Base-by-base conservation (phyloP, 2,888 invertebrate genomes). In the Mythimna ferrago region DNA sequence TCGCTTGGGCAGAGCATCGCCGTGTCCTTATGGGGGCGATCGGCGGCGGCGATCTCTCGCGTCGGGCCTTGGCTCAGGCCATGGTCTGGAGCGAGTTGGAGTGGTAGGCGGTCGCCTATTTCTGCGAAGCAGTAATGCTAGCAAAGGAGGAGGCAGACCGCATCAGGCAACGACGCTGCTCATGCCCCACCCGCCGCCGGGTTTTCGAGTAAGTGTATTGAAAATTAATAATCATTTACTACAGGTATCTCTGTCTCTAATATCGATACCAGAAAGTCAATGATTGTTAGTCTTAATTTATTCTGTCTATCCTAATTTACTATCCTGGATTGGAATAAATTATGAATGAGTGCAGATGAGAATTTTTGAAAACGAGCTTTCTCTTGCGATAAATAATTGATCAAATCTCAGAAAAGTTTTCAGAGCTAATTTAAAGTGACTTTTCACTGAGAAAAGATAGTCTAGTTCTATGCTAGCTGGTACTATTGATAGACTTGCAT, bases 401-500 rank as follows among this genome's bases (percentile, higher is more conserved):
- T 38, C n/a, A 61, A 2, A 14, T 41, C 21, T 6, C 38, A 57
- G 10, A n/a, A n/a, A 75, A 57, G 38, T 21, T 57, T 48, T 51
- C 14, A 19, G 41, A 32, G 11, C 21, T 67, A 53, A 53, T 67
- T 58, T 32, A 41, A 53, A 57, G 21, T 14, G 11, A 58, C 21
- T 76, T 58, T 51, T 67, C 41, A 21, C 41, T 19, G 16, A 35
- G 26, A 53, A 16, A 58, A 38, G 16, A 54, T 38, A 60, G 26
- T 26, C 26, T 26, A 26, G 78, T 70, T 32, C 61, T 11, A 19
- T 10, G 16, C 7, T 48, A 19, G 32, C 48, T 54, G 19, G n/a
- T n/a, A 38, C 32, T 41, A 26, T 61, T 72, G 74, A 78, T 51
- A 78, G 79, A 62, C 53, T 38, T 21, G 21, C 58, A 79, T 41